Conservation (phyloP, 2,888 invertebrate genomes). For the Drosophila nigritarsus region DNA sequence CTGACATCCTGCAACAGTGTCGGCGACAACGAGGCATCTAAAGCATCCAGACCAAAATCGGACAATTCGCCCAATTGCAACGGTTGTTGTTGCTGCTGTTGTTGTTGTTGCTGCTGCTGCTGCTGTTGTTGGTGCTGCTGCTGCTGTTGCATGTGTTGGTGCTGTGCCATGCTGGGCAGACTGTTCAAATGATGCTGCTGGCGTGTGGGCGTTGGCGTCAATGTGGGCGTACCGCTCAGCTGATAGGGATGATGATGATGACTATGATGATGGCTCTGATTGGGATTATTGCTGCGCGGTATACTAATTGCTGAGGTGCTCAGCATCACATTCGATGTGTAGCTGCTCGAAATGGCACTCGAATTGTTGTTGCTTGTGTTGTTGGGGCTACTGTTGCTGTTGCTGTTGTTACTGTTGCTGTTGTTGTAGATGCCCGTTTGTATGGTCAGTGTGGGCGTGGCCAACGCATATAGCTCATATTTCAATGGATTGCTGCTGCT, state of each 20-base stretch:
- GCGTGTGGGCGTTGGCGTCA: slow-evolving; percentile 47
- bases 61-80: slow-evolving; percentile 83
- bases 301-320: slow-evolving; percentile 83
- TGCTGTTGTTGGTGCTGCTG: slow-evolving; percentile 71
- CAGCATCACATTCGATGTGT: slow-evolving; percentile 82
- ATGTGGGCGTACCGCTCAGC: slow-evolving; percentile 64
- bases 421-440: slow-evolving; percentile 55
- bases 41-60: slow-evolving; percentile 83
- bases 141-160: slow-evolving; percentile 61
- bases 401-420: slow-evolving; percentile 39
- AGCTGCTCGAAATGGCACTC: slow-evolving; percentile 47
- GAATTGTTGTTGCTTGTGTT: slow-evolving; percentile 27
- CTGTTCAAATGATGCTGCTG: slow-evolving; percentile 66
- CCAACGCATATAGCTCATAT: slow-evolving; percentile 82
- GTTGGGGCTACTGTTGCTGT: slow-evolving; percentile 23
- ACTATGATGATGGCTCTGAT: slow-evolving; percentile 82
- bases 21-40: slow-evolving; percentile 84
- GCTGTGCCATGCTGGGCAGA: slow-evolving; percentile 77
- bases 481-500: slow-evolving; percentile 84
- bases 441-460: slow-evolving; percentile 70
- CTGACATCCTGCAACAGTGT: slow-evolving; percentile 84
- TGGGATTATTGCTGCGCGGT: slow-evolving; percentile 83
- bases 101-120: slow-evolving; percentile 52
- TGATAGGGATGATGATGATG: slow-evolving; percentile 73
- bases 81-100: slow-evolving; percentile 54